Base-by-base conservation (phyloP, 2,113 vertebrate species). In the Ictalurus punctatus region DNA sequence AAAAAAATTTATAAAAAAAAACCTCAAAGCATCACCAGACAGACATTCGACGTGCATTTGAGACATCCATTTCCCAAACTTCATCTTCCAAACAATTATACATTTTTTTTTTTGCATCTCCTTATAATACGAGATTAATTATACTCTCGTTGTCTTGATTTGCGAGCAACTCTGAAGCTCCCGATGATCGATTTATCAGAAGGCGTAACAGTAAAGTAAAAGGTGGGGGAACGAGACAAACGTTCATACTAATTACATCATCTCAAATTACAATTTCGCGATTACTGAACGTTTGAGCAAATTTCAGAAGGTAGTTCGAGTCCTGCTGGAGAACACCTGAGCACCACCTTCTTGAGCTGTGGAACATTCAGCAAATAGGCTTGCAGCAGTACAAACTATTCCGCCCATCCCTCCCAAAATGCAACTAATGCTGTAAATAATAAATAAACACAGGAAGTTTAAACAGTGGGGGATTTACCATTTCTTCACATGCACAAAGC, bases 121-220 rank as follows among this genome's bases (percentile, higher is more conserved):
- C 4, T 69, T 40, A 74, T 10, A 40, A 37, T 23, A 71, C 14
- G 27, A 78, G 78, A 80, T 89, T 73, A 86, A 86, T 79, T 61
- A 67, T 83, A 37, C 37, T 58, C 63, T 87, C 84, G 48, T 83
- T 65, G 58, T 82, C 82, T 54, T 44, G 1, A 59, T 71, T 67
- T 85, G 71, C 73, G 59, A 65, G 83, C 59, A 85, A 65, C 90
- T 85, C 84, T 69, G 63, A 88, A 86, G 74, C 78, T 54, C 58
- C 44, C 4, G 71, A 58, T 48, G 85, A 89, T 83, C 56, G 87
- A 89, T 89, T 84, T 63, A 79, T 90, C 73, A 90, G 4, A 84
- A 88, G 13, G 21, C 4, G 23, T 37, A 52, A 83, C 52, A 78
- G 48, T 37, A 61, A 27, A 87, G 65, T 56, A 65, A 63, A 78